These are phyloP conservation scores for Octopus sinensis DNA, from an alignment of 1,140 invertebrate species.

Conservation along the genomic window DNA sequence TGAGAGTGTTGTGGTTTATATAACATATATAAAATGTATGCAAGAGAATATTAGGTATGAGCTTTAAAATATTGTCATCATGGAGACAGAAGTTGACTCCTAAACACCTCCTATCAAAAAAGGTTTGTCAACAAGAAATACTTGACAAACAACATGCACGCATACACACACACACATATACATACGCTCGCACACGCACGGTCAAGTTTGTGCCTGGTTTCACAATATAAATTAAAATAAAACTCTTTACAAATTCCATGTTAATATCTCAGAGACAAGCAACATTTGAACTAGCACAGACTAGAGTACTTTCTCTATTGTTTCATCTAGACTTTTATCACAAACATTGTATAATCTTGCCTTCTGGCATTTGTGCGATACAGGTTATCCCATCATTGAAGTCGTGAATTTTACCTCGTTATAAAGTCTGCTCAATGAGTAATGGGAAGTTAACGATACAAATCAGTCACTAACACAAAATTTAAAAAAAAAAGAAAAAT, in stretches of 20 bases:
- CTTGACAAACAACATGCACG: too few relatives aligned
- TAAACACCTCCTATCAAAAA: too few relatives aligned
- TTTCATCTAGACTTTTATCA: constrained; percentile 10
- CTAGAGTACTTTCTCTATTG: not conserved
- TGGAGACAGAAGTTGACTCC: too few relatives aligned
- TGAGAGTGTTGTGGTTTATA: not conserved
- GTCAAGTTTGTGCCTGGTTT: too few relatives aligned
- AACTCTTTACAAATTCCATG: not conserved
- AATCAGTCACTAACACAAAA: not conserved
- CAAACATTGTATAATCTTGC: not conserved
- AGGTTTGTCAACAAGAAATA: too few relatives aligned
- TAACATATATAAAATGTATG: too few relatives aligned
- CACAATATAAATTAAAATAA: constrained; percentile 1
- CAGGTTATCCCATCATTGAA: not conserved
- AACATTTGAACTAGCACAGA: not conserved
- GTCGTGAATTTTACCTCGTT: not conserved
- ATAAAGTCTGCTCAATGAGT: not conserved
- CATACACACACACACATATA: too few relatives aligned
- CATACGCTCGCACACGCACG: too few relatives aligned
- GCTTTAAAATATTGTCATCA: too few relatives aligned
- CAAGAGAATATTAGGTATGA: too few relatives aligned
- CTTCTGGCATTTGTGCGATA: constrained; percentile 3
- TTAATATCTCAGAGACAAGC: not conserved
- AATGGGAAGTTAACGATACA: not conserved
- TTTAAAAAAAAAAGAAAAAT: not conserved